phyloP scores from a whole-genome alignment of 2,888 invertebrate species.

The Tanypteryx hageni region DNA sequence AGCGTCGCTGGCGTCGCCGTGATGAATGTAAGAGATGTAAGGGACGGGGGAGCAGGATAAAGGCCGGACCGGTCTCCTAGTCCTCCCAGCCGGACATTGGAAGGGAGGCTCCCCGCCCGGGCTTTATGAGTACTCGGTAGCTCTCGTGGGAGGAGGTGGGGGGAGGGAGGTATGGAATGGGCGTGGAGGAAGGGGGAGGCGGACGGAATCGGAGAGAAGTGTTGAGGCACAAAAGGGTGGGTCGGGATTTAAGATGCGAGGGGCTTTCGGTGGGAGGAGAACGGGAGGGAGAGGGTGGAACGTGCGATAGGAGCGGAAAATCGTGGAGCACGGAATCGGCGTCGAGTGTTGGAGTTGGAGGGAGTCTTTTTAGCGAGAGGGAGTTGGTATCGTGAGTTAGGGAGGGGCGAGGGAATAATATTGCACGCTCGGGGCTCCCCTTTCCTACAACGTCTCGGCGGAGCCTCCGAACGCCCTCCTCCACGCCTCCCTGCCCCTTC shows the following conservation, averaged over 20 bases:
- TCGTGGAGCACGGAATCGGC: background rate
- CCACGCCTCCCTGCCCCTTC: background rate
- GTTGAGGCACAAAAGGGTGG: slow-evolving; percentile 21
- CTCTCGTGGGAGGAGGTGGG: slow-evolving; percentile 63
- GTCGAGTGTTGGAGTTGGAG: background rate
- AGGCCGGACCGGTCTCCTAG: slow-evolving; percentile 68
- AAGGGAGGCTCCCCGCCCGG: slow-evolving; percentile 69
- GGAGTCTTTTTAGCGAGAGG: background rate
- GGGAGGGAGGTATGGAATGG: background rate
- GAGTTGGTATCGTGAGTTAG: background rate
- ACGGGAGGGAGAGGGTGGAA: background rate
- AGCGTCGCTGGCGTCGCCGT: slow-evolving; percentile 71
- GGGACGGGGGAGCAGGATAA: slow-evolving; percentile 66
- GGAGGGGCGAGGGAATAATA: background rate
- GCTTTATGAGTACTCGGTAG: slow-evolving; percentile 65
- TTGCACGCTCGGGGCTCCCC: background rate
- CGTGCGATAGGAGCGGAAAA: background rate
- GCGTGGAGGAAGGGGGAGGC: background rate
- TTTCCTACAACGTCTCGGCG: background rate
- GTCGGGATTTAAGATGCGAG: slow-evolving; percentile 5
- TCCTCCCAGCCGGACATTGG: slow-evolving; percentile 68
- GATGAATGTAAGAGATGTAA: slow-evolving; percentile 62
- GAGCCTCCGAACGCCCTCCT: background rate
- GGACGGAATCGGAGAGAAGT: background rate
- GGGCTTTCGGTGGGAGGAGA: background rate